Evolutionary conservation across 2,888 invertebrate species (phyloP).

Genomic region (Timema podura): DNA sequence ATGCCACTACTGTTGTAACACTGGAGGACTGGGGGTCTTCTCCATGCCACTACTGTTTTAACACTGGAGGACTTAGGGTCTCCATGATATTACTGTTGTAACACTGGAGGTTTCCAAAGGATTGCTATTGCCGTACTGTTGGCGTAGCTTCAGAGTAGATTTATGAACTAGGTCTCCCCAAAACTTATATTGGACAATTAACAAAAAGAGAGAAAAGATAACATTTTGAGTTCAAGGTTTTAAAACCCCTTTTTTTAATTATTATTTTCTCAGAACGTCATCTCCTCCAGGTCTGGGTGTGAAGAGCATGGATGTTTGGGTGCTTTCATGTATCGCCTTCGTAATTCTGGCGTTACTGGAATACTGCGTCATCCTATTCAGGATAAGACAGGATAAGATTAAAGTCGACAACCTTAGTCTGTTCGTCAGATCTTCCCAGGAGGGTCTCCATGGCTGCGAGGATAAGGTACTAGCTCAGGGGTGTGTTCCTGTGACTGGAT

Average conservation of each 20-base stretch:
- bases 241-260: background rate
- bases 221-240: too few species aligned
- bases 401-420: background rate
- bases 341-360: constrained; percentile 27
- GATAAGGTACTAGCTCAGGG: background rate
- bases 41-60: background rate
- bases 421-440: background rate
- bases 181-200: too few species aligned
- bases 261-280: constrained; percentile 8
- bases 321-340: constrained; percentile 24
- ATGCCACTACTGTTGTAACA: background rate
- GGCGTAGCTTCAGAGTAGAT: too few species aligned
- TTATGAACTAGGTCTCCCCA: too few species aligned
- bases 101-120: too few species aligned
- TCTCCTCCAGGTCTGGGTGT: constrained; percentile 20
- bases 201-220: too few species aligned
- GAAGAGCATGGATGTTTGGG: constrained; percentile 25
- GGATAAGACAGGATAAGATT: background rate
- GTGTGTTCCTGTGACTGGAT: background rate
- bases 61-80: background rate
- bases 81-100: too few species aligned
- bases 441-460: background rate
- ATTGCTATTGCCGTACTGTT: too few species aligned
- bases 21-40: background rate
- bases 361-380: constrained; percentile 22